A percentile compares a stretch with the other conserved stretches of the same genome.
phyloP scores from a whole-genome alignment of 1,140 invertebrate species.

The Laupala kohalensis region DNA sequence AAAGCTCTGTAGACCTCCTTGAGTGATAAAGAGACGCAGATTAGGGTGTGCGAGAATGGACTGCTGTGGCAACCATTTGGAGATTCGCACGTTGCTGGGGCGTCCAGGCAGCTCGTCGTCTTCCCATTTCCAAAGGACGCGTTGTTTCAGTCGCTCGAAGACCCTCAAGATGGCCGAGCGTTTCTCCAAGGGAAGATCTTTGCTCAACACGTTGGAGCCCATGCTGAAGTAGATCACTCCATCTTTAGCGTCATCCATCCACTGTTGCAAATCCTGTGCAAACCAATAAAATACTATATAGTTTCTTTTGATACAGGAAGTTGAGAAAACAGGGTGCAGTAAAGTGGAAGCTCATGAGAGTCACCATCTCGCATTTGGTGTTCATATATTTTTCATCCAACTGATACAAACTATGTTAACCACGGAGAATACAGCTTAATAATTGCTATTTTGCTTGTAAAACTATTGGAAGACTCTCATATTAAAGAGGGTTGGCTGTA shows the following conservation, averaged over 20 bases:
- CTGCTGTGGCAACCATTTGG: not conserved
- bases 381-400: too few relatives aligned
- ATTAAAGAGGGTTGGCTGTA: too few relatives aligned
- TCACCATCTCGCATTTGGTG: too few relatives aligned
- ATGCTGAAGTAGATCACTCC: not conserved
- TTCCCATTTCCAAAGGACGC: not conserved
- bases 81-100: not conserved
- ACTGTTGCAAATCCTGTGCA: not conserved
- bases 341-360: too few relatives aligned
- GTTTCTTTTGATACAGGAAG: too few relatives aligned
- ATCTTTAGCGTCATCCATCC: not conserved
- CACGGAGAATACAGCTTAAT: too few relatives aligned
- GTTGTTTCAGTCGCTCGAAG: not conserved
- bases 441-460: too few relatives aligned
- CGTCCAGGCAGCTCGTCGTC: not conserved
- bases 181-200: not conserved
- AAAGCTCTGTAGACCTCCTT: constrained; percentile 29
- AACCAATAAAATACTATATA: too few relatives aligned
- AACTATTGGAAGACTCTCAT: too few relatives aligned
- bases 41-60: constrained; percentile 19
- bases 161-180: not conserved
- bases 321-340: too few relatives aligned
- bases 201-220: not conserved
- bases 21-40: constrained; percentile 27
- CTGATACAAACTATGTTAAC: too few relatives aligned